Evolutionary conservation across 2,888 invertebrate genomes (phyloP), one percentile per base, ranked within the genome.

Genomic region (Isoperla grammatica): DNA sequence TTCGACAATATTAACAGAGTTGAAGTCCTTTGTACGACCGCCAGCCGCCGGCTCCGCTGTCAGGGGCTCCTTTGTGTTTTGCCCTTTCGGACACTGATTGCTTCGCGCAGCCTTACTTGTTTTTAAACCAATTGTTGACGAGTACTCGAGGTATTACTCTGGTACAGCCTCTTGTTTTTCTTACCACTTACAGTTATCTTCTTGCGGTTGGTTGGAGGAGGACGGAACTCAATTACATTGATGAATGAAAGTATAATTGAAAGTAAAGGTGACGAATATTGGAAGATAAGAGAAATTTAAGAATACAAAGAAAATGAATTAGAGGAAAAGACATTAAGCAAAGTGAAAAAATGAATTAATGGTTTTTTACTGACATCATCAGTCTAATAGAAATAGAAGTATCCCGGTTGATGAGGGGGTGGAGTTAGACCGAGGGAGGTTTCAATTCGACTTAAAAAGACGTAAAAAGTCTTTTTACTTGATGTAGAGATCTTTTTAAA

Each of bases 301-400:
- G 48, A 60, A 60, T 60, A 56, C 55, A 56, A 56, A 45, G 54
- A 56, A 60, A 55, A 56, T 60, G 56, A 61, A 59, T 61, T 61
- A 61, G 56, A 59, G 59, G 59, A 57, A 62, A 62, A 59, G 59
- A 57, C 57, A 59, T 59, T 57, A 59, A 48, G 59, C 56, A 49
- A 57, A 56, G 55, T 55, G 40, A 59, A 61, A 61, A 57, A 61
- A 56, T 53, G 62, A 59, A 59, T 62, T 59, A 62, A 62, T 62
- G 59, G 59, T 45, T 56, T 59, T 62, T 59, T 59, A 15, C 40
- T 62, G 56, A 59, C 59, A 53, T 57, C 45, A 59, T 49, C 53
- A 53, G 53, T 53, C 56, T 62, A 59, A 59, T 62, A 59, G 56
- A 59, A 53, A 50, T 56, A 56, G 59, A 56, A 57, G 57, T 56